These are phyloP conservation scores for Catharus bicknelli DNA, from an alignment of 2,113 vertebrate genomes.

Conservation along the genomic window DNA sequence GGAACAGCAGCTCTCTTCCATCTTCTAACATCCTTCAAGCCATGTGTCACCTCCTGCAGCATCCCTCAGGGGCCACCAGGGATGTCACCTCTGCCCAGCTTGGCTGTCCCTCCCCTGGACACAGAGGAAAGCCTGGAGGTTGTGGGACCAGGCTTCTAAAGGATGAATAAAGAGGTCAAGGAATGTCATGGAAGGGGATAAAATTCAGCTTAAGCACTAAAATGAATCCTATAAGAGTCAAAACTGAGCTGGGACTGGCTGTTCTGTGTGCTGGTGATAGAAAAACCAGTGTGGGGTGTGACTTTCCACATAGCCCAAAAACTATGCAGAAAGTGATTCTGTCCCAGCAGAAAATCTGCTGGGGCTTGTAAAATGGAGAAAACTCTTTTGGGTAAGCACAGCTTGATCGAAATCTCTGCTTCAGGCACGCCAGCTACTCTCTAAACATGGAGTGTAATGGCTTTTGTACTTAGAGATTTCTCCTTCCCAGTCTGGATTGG, in stretches of 20 bases:
- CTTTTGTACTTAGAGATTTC: background rate
- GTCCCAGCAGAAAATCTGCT: background rate
- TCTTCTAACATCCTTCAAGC: background rate
- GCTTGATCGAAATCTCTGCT: background rate
- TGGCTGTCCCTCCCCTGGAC: background rate
- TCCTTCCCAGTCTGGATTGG: background rate
- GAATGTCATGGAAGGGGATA: background rate
- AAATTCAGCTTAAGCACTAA: background rate
- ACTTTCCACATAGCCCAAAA: background rate
- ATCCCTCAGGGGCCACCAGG: background rate
- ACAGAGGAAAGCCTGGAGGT: background rate
- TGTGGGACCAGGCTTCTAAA: background rate
- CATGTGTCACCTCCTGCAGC: background rate
- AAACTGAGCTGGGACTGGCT: background rate
- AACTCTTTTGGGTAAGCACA: slow-evolving; percentile 12
- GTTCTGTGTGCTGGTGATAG: background rate
- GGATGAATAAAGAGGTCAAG: background rate
- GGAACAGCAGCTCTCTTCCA: background rate
- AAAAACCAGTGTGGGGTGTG: background rate
- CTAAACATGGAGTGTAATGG: background rate
- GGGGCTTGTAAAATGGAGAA: background rate
- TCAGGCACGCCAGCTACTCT: background rate
- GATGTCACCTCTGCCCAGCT: background rate
- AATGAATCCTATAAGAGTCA: background rate
- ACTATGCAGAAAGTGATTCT: background rate